phyloP scores from a whole-genome alignment of 2,113 vertebrate species.

The Dasyornis broadbenti region DNA sequence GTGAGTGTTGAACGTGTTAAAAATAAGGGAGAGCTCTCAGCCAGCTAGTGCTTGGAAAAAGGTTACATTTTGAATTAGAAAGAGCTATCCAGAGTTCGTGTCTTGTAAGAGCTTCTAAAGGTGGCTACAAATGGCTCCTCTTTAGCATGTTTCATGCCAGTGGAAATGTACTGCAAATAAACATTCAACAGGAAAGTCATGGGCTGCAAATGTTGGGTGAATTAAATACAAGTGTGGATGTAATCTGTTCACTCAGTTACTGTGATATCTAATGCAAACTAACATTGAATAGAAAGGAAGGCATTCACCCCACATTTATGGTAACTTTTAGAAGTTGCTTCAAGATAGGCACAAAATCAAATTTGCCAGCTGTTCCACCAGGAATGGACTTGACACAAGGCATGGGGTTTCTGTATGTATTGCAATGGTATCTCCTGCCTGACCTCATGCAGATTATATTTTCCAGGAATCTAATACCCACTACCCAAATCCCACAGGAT shows the following conservation, averaged over 20 bases:
- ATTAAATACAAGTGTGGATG: neutral
- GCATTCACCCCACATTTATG: neutral
- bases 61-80: neutral
- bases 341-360: neutral
- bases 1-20: neutral
- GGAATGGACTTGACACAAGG: neutral
- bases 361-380: neutral
- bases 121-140: neutral
- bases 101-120: neutral
- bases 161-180: neutral
- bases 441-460: neutral
- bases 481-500: neutral
- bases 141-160: neutral
- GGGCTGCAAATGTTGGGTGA: fast-evolving
- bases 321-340: neutral
- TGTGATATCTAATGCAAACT: neutral
- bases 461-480: neutral
- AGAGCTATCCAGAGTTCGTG: neutral
- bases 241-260: neutral
- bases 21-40: neutral
- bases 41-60: neutral
- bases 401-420: neutral
- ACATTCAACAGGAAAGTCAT: neutral
- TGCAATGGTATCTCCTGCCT: neutral
- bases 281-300: neutral